Evolutionary conservation across 2,113 vertebrate species (phyloP).

Genomic region (Corythornis vintsioides): DNA sequence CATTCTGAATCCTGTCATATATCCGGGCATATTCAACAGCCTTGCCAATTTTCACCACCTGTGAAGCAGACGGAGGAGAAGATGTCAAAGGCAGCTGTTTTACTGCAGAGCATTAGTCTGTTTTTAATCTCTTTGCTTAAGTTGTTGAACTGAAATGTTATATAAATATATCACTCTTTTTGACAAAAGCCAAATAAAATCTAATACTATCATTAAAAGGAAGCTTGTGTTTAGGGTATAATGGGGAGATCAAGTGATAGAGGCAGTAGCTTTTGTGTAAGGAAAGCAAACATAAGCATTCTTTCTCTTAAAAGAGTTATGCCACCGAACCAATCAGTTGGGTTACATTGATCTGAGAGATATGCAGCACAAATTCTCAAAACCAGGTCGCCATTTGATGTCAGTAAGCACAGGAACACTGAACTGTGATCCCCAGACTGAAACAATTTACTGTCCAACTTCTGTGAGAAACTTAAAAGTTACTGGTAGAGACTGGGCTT

Average conservation of each 20-base stretch:
- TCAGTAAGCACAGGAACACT: not conserved
- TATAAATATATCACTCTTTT: constrained; percentile 48
- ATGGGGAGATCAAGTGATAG: not conserved
- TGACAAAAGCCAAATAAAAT: constrained; percentile 51
- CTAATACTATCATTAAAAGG: constrained; percentile 40
- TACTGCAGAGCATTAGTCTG: not conserved
- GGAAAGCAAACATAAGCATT: not conserved
- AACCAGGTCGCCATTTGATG: not conserved
- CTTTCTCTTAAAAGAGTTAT: not conserved
- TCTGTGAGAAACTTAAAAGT: rapidly evolving
- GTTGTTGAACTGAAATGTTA: constrained; percentile 20
- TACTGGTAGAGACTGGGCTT: not conserved
- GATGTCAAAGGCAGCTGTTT: not conserved
- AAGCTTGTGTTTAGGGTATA: not conserved
- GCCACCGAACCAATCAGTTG: not conserved
- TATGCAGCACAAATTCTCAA: not conserved
- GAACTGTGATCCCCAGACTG: not conserved
- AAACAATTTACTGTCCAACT: rapidly evolving
- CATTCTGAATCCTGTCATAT: not conserved
- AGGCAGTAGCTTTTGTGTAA: not conserved
- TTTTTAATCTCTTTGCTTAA: not conserved
- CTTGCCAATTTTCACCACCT: not conserved
- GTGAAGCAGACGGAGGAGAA: not conserved
- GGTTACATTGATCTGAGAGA: not conserved
- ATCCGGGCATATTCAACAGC: not conserved